A percentile compares a stretch with the other conserved stretches of the same genome.
Conservation (phyloP, 2,113 vertebrate genomes). For the Myodes glareolus region DNA sequence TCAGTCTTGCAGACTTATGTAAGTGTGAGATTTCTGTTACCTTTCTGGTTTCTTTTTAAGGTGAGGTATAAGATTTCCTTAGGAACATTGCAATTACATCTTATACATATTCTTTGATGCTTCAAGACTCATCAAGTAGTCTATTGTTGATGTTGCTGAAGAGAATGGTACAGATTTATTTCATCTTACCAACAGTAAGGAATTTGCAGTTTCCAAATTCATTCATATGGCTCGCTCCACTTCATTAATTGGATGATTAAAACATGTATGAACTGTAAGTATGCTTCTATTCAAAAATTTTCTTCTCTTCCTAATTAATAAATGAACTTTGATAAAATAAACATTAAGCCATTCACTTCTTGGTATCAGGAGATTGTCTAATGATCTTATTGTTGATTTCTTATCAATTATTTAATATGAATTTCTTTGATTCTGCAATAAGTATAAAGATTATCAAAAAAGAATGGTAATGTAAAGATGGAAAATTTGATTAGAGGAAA, state of each 20-base stretch:
- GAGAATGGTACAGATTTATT: neutral
- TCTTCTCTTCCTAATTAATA: neutral
- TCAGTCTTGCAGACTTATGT: neutral
- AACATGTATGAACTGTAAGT: neutral
- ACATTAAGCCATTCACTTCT: neutral
- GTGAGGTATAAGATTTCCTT: neutral
- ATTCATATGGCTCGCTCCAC: neutral
- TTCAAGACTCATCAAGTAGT: neutral
- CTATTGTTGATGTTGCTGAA: neutral
- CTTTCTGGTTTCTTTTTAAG: conserved; percentile 18
- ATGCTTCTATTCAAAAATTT: conserved; percentile 3
- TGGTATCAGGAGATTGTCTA: conserved; percentile 19
- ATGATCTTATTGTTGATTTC: neutral
- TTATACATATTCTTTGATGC: conserved; percentile 35
- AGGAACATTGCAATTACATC: conserved; percentile 22
- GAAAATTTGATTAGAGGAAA: neutral
- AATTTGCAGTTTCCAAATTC: neutral
- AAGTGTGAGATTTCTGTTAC: neutral
- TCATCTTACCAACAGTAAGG: conserved; percentile 3
- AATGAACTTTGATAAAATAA: conserved; percentile 15
- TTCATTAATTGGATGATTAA: conserved; percentile 24
- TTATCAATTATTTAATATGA: conserved; percentile 11
- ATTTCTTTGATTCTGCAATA: neutral
- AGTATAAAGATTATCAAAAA: conserved; percentile 19
- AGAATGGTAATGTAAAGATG: neutral